phyloP scores from a whole-genome alignment of 2,113 vertebrate genomes.

The Lethenteron camtschaticum region DNA sequence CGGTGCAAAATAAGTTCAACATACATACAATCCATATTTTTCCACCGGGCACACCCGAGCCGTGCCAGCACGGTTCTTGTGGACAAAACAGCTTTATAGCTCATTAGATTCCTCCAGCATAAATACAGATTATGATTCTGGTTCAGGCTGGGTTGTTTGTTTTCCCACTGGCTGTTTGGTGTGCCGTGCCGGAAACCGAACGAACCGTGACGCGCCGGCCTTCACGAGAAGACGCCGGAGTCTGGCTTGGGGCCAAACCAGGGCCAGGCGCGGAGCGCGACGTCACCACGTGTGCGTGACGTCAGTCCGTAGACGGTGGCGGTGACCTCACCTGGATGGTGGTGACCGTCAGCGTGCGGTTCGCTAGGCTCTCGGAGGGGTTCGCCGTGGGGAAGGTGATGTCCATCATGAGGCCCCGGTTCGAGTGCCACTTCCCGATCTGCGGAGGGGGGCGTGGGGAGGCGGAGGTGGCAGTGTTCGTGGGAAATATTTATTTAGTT shows the following conservation, averaged over 20 bases:
- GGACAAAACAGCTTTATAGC: no score
- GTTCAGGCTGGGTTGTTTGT: no score
- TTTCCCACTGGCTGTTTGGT: no score
- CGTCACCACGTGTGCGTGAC: neutral
- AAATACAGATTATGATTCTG: no score
- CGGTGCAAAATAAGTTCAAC: no score
- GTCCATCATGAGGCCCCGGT: conserved; percentile 59
- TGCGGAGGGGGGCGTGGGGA: conserved; percentile 12
- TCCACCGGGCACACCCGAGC: no score
- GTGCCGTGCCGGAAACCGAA: neutral
- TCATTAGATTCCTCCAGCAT: no score
- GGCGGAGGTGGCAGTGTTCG: neutral
- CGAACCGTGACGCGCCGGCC: neutral
- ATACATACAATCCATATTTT: no score
- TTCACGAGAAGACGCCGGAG: neutral
- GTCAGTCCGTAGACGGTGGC: neutral
- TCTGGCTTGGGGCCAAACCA: neutral
- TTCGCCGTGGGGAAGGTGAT: conserved; percentile 52
- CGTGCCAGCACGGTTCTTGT: no score
- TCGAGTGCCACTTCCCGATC: conserved; percentile 66
- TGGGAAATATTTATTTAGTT: no score
- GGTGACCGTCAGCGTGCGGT: conserved; percentile 58
- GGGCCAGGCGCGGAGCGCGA: neutral
- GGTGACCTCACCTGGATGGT: conserved; percentile 48
- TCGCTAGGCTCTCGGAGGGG: conserved; percentile 42